Evolutionary conservation across 2,888 invertebrate genomes (phyloP), one percentile per base, ranked within the genome.

Genomic region (Ochropleura plecta): DNA sequence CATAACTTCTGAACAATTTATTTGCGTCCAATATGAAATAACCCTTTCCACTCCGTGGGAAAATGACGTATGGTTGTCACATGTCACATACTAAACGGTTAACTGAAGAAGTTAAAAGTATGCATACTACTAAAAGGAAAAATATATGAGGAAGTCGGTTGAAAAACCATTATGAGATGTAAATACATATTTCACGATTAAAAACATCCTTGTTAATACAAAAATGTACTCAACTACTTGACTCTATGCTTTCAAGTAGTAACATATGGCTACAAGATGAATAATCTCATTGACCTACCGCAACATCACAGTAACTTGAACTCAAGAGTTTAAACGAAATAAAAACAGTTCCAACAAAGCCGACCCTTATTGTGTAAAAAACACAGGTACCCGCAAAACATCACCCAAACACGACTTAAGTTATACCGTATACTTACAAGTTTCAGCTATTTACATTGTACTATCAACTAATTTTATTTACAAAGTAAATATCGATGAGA

Each of bases 221-320:
- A 81, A 64, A 62, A 40, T 51, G 12, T 66, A 44, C 51, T 55
- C 62, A 49, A 60, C 55, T 65, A 79, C 75, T 79, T 65, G 76
- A 76, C 60, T 78, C 30, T 78, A 73, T 66, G 76, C 70, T 79
- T 78, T 87, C 80, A 87, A 89, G 88, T 85, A 84, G 82, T 42
- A 85, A 88, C 91, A 91, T 86, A 75, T 91, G 91, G 88, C 76
- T 64, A 73, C 86, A 89, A 85, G 73, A 87, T 89, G 88, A 87
- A 86, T 82, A 75, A 66, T 66, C 82, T 74, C 76, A 77, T 82
- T 88, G 80, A 86, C 73, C 67, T 73, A 71, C 72, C 60, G 20
- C 46, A 71, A 77, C 77, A 78, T 71, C 20, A 79, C 40, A 82
- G 72, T 81, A 83, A 81, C 73, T 76, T 76, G 57, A 76, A 80